phyloP scores from a whole-genome alignment of 1,140 invertebrate genomes.

The Musca domestica region DNA sequence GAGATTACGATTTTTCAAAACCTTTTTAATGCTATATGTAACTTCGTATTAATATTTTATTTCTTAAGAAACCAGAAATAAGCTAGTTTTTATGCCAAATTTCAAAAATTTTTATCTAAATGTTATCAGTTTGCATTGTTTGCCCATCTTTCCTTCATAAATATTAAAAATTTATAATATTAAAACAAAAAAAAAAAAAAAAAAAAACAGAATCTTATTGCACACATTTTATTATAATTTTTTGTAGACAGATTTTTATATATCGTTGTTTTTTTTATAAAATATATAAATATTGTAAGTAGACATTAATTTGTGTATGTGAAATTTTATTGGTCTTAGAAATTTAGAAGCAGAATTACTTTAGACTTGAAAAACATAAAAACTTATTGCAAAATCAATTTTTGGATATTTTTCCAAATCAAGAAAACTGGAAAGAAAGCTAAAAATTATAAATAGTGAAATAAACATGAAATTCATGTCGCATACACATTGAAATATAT shows the following conservation, averaged over 20 bases:
- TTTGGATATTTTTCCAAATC: not conserved
- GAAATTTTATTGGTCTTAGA: conserved; percentile 14
- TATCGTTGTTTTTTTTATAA: not conserved
- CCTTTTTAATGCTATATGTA: too few species aligned
- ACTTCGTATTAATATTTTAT: too few species aligned
- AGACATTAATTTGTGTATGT: not conserved
- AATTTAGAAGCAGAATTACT: conserved; percentile 7
- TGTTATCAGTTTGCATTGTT: too few species aligned
- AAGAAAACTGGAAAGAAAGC: not conserved
- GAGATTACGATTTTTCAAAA: too few species aligned
- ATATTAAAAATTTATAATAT: not conserved
- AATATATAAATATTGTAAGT: not conserved
- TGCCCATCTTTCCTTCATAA: too few species aligned
- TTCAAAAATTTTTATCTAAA: too few species aligned
- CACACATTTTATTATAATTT: conserved; percentile 10
- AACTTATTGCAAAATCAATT: conserved; percentile 2
- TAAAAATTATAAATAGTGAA: not conserved
- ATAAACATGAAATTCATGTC: conserved; percentile 16
- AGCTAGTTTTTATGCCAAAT: too few species aligned
- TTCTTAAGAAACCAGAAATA: too few species aligned
- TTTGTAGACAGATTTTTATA: too few species aligned
- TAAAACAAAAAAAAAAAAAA: not conserved
- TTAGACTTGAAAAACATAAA: conserved; percentile 9
- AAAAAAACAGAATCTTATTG: not conserved
- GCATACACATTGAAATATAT: not conserved